phyloP scores from a whole-genome alignment of 2,888 invertebrate species.

The Protophormia terraenovae region DNA sequence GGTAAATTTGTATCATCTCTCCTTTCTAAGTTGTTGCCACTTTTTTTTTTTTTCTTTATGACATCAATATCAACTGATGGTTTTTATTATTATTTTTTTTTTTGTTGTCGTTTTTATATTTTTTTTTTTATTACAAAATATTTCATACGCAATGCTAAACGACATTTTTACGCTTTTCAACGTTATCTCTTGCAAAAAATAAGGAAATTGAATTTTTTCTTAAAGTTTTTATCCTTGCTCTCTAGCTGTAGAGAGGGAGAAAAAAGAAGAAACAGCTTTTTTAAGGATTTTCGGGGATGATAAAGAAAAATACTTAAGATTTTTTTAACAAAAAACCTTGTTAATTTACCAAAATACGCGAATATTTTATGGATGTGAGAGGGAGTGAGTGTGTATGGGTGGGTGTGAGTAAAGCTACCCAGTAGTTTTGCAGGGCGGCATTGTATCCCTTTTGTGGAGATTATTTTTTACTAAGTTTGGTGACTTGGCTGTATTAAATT shows the following conservation, averaged over 20 bases:
- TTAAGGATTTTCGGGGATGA: not conserved
- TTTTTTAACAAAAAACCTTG: not conserved
- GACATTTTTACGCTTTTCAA: slow-evolving; percentile 30
- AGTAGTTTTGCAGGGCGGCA: too few species aligned
- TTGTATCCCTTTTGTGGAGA: too few species aligned
- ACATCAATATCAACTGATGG: not conserved
- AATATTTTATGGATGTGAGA: not conserved
- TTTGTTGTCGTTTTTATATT: not conserved
- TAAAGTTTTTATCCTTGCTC: not conserved
- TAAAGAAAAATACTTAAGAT: not conserved
- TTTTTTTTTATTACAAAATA: not conserved
- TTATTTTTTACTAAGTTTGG: too few species aligned
- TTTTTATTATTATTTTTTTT: not conserved
- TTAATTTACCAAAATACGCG: slow-evolving; percentile 10
- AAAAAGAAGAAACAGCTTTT: not conserved
- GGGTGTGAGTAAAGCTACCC: too few species aligned
- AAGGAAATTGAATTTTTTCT: slow-evolving; percentile 19
- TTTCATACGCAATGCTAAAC: not conserved
- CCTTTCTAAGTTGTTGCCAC: not conserved
- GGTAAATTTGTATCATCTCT: not conserved
- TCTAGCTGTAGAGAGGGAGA: not conserved
- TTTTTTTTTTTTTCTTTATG: not conserved
- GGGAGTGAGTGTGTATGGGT: not conserved
- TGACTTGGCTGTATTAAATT: too few species aligned
- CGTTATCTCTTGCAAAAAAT: slow-evolving; percentile 10